Base-by-base conservation (phyloP, 2,888 invertebrate genomes). In the Protonemura montana region DNA sequence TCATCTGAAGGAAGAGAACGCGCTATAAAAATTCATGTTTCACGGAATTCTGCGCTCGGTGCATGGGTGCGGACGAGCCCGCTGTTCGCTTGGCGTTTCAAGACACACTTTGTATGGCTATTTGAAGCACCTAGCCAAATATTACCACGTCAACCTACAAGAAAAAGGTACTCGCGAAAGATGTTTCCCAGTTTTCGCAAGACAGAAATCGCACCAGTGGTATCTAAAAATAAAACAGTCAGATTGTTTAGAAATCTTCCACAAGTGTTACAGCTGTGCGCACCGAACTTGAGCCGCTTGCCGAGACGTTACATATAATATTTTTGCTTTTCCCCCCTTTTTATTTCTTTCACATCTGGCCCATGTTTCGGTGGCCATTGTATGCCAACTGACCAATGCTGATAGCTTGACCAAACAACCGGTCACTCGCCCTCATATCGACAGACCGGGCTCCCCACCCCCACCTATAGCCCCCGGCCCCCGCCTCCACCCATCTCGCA, bases 331-430 rank as follows among this genome's bases (percentile, higher is more conserved):
- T 16, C 30, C 5, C 13, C 81, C 27, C 2, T 30, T 13, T 28
- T 28, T 29, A 27, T 30, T 29, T 28, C 30, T n/a, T 5, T 6
- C 3, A 29, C 30, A 81, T 30, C 81, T n/a, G n/a, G 29, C 6
- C 7, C 5, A 6, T 81, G 59, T 59, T 59, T 7, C 59, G 7
- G 78, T 26, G 28, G 78, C 26, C 28, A 28, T 78, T 78, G 78
- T 78, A 78, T n/a, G 81, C 81, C 81, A 30, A 29, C 81, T 81
- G 81, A 81, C 81, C 30, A 81, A 28, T 81, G 81, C 81, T 81
- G 81, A 81, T 81, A 81, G 81, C 81, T 30, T 81, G 81, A 81
- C 81, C 81, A 81, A 81, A 81, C 81, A 81, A 27, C 28, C 81
- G 81, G 26, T 28, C 26, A 78, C 26, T 78, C 78, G 78, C 78